A percentile compares a stretch with the other conserved stretches of the same genome.
phyloP scores from a whole-genome alignment of 1,140 invertebrate species.

The Wasmannia auropunctata region DNA sequence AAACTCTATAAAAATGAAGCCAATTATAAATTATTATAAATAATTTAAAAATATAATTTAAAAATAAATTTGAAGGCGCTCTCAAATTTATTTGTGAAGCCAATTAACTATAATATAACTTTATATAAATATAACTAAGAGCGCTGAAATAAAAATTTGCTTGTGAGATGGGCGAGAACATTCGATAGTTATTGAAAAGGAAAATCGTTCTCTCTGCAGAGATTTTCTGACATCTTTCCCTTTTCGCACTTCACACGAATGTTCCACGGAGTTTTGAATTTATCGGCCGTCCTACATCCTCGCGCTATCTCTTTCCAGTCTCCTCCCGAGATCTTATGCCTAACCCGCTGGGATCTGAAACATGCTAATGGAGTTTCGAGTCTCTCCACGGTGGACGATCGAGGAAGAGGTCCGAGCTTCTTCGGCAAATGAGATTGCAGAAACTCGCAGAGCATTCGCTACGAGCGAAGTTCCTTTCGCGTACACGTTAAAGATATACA shows the following conservation, averaged over 20 bases:
- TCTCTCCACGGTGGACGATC: slow-evolving; percentile 42
- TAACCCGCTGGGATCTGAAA: slow-evolving; percentile 35
- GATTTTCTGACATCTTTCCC: slow-evolving; percentile 15
- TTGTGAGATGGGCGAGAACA: background rate
- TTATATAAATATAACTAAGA: background rate
- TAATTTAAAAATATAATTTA: no score
- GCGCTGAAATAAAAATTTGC: background rate
- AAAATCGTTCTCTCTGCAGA: slow-evolving; percentile 2
- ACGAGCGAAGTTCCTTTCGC: slow-evolving; percentile 39
- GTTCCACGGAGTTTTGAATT: slow-evolving; percentile 36
- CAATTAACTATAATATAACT: background rate
- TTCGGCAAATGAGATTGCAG: slow-evolving; percentile 39
- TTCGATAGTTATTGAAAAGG: background rate
- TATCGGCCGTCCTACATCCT: slow-evolving; percentile 10
- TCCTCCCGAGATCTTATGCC: background rate
- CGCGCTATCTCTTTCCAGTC: background rate
- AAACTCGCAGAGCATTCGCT: slow-evolving; percentile 28
- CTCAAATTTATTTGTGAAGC: no score
- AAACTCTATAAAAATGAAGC: background rate
- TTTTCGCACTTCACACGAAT: background rate
- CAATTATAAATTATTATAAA: no score
- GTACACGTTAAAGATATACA: slow-evolving; percentile 57
- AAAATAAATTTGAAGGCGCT: no score
- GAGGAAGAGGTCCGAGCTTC: slow-evolving; percentile 35
- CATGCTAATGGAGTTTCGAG: slow-evolving; percentile 52